Evolutionary conservation across 2,113 vertebrate genomes (phyloP).

Genomic region (Baryphthengus martii): DNA sequence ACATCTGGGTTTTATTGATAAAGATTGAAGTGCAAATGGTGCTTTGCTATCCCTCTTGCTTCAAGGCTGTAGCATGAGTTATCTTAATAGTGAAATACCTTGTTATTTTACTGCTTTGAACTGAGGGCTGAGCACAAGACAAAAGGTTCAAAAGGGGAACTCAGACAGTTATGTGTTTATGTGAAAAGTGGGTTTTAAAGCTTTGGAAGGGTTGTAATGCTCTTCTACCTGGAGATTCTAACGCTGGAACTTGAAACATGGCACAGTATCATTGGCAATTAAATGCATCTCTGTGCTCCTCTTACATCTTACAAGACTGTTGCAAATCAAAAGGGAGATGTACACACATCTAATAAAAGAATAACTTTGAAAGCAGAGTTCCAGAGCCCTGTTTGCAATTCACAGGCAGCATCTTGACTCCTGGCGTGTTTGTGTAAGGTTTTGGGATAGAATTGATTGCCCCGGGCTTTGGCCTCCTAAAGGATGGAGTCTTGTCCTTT

Average conservation of each 20-base stretch:
- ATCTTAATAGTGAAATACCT: conserved; percentile 6
- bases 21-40: not conserved
- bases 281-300: not conserved
- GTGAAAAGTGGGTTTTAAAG: conserved; percentile 8
- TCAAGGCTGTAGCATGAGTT: not conserved
- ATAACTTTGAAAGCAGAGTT: conserved; percentile 26
- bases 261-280: conserved; percentile 46
- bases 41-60: not conserved
- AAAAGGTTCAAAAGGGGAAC: not conserved
- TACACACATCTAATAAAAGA: conserved; percentile 21
- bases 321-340: conserved; percentile 24
- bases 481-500: not conserved
- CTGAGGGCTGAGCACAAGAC: not conserved
- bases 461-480: not conserved
- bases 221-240: conserved; percentile 37
- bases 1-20: not conserved
- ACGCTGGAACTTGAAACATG: conserved; percentile 36
- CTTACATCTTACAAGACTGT: conserved; percentile 25
- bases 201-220: conserved; percentile 31
- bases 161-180: not conserved
- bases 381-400: conserved; percentile 30
- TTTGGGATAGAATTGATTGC: conserved; percentile 32
- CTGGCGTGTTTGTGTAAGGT: not conserved
- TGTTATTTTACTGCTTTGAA: conserved; percentile 26
- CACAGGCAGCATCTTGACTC: not conserved